Evolutionary conservation across 1,140 invertebrate species (phyloP).

Genomic region (Seison nebaliae): DNA sequence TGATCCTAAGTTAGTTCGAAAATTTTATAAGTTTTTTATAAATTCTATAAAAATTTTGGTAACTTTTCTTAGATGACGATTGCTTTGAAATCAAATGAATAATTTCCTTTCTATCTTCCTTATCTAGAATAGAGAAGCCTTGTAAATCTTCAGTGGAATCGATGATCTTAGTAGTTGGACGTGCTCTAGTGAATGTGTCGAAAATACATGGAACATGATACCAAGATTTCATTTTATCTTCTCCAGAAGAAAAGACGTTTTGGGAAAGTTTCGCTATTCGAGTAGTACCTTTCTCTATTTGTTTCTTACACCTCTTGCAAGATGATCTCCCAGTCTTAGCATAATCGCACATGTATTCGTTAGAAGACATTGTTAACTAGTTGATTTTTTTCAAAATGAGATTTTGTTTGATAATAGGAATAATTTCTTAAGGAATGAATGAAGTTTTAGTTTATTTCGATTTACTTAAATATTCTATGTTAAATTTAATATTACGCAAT

Average conservation of each 20-base stretch:
- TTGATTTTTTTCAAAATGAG: background rate
- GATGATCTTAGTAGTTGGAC: slow-evolving; percentile 50
- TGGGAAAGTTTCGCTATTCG: slow-evolving; percentile 43
- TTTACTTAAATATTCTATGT: too few relatives aligned
- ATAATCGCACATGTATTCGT: slow-evolving; percentile 36
- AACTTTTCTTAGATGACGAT: too few relatives aligned
- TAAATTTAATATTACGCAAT: too few relatives aligned
- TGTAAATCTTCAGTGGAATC: slow-evolving; percentile 48
- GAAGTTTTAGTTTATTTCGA: too few relatives aligned
- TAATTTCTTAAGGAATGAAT: too few relatives aligned
- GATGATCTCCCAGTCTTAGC: slow-evolving; percentile 48
- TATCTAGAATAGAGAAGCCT: slow-evolving; percentile 40
- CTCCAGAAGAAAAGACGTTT: slow-evolving; percentile 42
- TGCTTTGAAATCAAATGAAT: too few relatives aligned
- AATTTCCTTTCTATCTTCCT: slow-evolving; percentile 41
- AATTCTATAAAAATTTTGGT: too few relatives aligned
- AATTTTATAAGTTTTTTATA: too few relatives aligned
- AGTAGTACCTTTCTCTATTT: slow-evolving; percentile 42
- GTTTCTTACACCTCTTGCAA: slow-evolving; percentile 60
- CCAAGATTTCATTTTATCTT: slow-evolving; percentile 58
- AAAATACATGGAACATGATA: slow-evolving; percentile 51
- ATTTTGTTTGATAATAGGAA: background rate
- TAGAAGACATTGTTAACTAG: slow-evolving; percentile 18
- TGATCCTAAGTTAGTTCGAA: background rate
- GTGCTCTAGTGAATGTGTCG: slow-evolving; percentile 45